Base-by-base conservation (phyloP, 2,797 vertebrate genomes). In the Meda fulgida region DNA sequence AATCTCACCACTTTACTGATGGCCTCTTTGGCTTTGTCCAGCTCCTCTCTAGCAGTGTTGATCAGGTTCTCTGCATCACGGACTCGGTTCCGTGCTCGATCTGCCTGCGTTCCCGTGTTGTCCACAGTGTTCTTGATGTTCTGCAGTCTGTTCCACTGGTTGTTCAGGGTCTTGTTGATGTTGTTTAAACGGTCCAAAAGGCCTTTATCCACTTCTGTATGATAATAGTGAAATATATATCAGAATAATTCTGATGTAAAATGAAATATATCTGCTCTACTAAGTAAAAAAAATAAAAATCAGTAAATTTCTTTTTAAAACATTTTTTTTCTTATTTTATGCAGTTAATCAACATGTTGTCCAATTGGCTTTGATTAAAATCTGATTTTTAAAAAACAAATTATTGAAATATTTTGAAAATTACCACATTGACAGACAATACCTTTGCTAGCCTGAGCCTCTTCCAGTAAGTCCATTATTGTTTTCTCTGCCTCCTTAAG, bases 401-500 rank as follows among this genome's bases (percentile, higher is more conserved):
- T 48, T 0, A 16, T 16, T 5, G 46, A 48, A 46, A 46, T 46
- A 46, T 46, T 26, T 26, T 6, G 11, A 75, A 53, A 53, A 53
- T 73, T 0, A 13, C 2, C 36, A 40, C 14, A 51, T 21, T 36
- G 13, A 46, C 5, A 65, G 10, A 23, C 3, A 10, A 2, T 92
- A 99, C 98, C 97, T 97, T 97, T 98, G 93, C 97, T 97, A 83
- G 91, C 93, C 87, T 97, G 95, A 4, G 98, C 97, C 92, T 99
- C 97, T 1, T 93, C 93, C 9, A 99, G 94, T 78, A 99, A 92
- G 75, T 98, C 96, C 79, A 75, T 95, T 79, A 99, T 97, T 46
- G 97, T 96, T 71, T 93, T 94, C 90, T 99, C 98, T 0, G 96
- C 97, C 90, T 98, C 97, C 90, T 96, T 97, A 63, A 99, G 94